phyloP scores from a whole-genome alignment of 1,140 invertebrate genomes.

The Caenorhabditis tropicalis region DNA sequence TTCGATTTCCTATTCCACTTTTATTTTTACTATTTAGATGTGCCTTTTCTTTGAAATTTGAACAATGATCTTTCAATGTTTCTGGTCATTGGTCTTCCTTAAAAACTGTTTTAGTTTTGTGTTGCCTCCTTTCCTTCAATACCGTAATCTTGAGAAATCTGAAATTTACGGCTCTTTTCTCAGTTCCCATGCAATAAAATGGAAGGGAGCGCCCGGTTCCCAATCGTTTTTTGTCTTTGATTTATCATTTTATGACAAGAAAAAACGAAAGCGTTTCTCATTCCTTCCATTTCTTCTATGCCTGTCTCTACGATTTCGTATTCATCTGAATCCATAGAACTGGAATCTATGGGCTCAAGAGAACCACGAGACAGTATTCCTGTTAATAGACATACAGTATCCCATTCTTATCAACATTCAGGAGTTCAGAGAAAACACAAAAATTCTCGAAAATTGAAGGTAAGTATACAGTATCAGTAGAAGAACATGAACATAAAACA shows the following conservation, averaged over 20 bases:
- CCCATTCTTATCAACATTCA: not conserved
- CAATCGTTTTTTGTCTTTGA: not conserved
- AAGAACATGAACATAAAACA: no score
- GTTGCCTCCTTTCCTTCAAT: not conserved
- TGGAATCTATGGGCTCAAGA: slow-evolving; percentile 3
- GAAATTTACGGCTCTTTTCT: not conserved
- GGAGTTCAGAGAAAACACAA: not conserved
- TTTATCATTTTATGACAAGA: not conserved
- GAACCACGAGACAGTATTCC: no score
- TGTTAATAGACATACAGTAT: not conserved
- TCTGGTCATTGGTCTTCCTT: not conserved
- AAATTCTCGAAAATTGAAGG: no score
- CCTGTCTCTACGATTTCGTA: slow-evolving; percentile 15
- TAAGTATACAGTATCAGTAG: no score
- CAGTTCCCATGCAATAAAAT: slow-evolving; percentile 13
- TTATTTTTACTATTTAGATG: not conserved
- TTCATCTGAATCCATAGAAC: slow-evolving; percentile 2
- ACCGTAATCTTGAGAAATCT: not conserved
- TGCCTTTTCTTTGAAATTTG: not conserved
- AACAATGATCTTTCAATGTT: not conserved
- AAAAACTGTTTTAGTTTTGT: not conserved
- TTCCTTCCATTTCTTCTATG: not conserved
- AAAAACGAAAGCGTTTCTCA: not conserved
- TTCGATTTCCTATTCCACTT: not conserved
- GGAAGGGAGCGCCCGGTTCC: not conserved